A percentile compares a stretch with the other conserved stretches of the same genome.
These are phyloP conservation scores for Osmerus eperlanus DNA, from an alignment of 2,113 vertebrate genomes.

Conservation along the genomic window DNA sequence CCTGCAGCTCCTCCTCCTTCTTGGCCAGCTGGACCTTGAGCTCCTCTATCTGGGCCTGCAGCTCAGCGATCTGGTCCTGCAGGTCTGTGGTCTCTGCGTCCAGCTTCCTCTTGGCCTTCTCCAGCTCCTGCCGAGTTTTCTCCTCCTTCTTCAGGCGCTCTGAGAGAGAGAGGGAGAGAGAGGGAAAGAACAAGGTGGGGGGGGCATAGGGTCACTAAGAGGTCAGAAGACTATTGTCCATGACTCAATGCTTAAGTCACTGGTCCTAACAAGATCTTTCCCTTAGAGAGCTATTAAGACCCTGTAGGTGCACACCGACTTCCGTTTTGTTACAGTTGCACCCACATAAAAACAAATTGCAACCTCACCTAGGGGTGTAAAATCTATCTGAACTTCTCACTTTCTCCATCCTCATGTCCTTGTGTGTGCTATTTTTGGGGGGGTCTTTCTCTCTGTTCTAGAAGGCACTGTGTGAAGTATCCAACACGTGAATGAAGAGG, in stretches of 20 bases:
- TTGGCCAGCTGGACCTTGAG: constrained; percentile 91
- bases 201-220: neutral
- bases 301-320: constrained; percentile 1
- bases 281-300: constrained; percentile 10
- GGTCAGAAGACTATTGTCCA: neutral
- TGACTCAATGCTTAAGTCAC: too few species aligned
- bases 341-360: neutral
- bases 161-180: constrained; percentile 42
- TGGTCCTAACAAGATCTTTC: constrained; percentile 20
- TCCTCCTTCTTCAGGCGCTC: constrained; percentile 98
- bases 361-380: neutral
- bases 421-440: neutral
- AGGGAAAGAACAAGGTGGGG: neutral
- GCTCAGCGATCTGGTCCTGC: constrained; percentile 95
- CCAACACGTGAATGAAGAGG: too few species aligned
- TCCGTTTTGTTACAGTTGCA: neutral
- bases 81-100: constrained; percentile 94
- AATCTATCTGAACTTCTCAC: neutral
- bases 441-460: neutral
- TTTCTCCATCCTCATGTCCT: neutral
- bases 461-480: neutral
- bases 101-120: constrained; percentile 95
- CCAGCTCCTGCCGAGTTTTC: constrained; percentile 93
- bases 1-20: constrained; percentile 95
- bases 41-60: constrained; percentile 94